Percentiles rank a stretch among this genome's conserved stretches.
Conservation (phyloP, 1,140 invertebrate species). For the Aphaenogaster floridana region DNA sequence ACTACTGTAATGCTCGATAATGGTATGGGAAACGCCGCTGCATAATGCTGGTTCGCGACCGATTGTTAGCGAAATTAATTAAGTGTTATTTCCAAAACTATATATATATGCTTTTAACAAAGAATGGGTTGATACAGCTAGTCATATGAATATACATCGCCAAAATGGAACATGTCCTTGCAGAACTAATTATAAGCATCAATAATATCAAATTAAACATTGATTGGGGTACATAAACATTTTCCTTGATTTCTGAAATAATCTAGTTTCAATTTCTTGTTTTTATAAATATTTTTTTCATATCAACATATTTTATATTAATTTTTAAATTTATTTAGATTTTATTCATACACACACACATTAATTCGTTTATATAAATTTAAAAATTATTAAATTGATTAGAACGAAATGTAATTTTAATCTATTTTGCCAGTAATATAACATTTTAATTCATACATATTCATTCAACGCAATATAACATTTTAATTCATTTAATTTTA, state of each 20-base stretch:
- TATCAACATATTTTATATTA: not conserved
- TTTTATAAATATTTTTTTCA: not conserved
- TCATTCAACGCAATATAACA: not conserved
- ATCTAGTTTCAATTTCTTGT: not conserved
- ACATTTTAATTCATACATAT: not conserved
- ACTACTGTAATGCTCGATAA: constrained; percentile 60
- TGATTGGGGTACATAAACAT: not conserved
- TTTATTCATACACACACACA: not conserved
- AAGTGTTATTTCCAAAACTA: constrained; percentile 50
- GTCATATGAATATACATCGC: not conserved
- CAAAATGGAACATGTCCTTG: not conserved
- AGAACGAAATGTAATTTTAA: not conserved
- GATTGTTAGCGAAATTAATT: constrained; percentile 58
- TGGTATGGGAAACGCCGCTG: constrained; percentile 36
- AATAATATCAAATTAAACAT: not conserved
- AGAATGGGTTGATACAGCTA: not conserved
- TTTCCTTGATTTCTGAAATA: not conserved
- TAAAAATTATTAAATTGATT: constrained; percentile 3
- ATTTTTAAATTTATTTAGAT: not conserved
- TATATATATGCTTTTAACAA: constrained; percentile 1
- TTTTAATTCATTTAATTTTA: constrained; percentile 21
- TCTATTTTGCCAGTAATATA: not conserved
- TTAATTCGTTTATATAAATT: not conserved
- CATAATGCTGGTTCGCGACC: constrained; percentile 23
- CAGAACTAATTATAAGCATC: not conserved